These are phyloP conservation scores for Drosophila parabipectinata DNA, from an alignment of 1,140 invertebrate genomes.

Conservation along the genomic window DNA sequence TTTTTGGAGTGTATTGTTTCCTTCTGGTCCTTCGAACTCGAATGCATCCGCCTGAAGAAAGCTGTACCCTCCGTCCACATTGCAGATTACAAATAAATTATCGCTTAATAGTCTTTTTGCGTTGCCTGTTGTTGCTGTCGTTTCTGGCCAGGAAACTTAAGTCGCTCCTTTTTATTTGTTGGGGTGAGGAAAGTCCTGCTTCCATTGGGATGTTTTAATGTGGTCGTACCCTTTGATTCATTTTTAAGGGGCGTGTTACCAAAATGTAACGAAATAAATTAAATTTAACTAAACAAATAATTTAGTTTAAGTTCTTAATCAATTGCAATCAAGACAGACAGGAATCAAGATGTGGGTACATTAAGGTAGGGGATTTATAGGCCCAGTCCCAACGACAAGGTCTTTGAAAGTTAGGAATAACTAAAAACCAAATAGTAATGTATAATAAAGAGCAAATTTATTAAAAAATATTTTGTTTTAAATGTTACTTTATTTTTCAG, in stretches of 20 bases:
- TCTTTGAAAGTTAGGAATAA: no score
- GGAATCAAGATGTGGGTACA: no score
- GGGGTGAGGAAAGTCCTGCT: slow-evolving; percentile 13
- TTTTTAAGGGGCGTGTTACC: not conserved
- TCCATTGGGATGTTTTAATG: slow-evolving; percentile 22
- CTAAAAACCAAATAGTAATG: no score
- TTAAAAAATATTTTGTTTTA: no score
- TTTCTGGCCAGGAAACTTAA: slow-evolving; percentile 28
- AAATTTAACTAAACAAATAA: not conserved
- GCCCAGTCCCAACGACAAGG: no score
- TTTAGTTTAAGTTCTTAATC: no score
- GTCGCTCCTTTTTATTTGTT: slow-evolving; percentile 58
- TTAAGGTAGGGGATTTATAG: no score
- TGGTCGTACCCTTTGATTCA: not conserved
- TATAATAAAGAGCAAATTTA: no score
- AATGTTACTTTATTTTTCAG: slow-evolving; percentile 6
- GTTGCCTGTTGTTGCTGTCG: slow-evolving; percentile 20
- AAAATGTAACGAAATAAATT: not conserved
- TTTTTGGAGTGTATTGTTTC: slow-evolving; percentile 10
- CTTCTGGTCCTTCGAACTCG: slow-evolving; percentile 10
- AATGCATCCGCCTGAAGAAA: slow-evolving; percentile 40
- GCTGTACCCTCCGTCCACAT: slow-evolving; percentile 43
- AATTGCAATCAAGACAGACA: no score
- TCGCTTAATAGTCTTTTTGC: slow-evolving; percentile 78
- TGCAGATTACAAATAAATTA: slow-evolving; percentile 82